A percentile compares a stretch with the other conserved stretches of the same genome.
These are phyloP conservation scores for Agrilus mali DNA, from an alignment of 2,888 invertebrate species.

Conservation along the genomic window DNA sequence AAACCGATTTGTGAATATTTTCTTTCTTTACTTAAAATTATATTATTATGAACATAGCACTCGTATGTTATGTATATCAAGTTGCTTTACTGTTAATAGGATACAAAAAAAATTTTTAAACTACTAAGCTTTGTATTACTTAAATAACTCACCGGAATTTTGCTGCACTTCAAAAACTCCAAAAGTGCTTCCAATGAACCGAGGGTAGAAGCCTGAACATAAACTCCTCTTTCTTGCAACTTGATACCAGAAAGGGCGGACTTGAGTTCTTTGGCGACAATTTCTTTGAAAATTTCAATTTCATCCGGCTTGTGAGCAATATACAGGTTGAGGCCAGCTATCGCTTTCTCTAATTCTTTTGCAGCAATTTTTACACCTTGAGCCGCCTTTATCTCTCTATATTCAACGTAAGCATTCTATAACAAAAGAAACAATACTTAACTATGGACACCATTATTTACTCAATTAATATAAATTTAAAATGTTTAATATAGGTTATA, in stretches of 20 bases:
- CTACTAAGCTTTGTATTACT: background rate
- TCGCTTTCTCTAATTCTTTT: constrained; percentile 94
- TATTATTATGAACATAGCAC: too few species aligned
- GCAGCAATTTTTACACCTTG: constrained; percentile 98
- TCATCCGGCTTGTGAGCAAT: constrained; percentile 92
- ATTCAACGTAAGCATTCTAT: constrained; percentile 83
- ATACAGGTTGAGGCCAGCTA: constrained; percentile 87
- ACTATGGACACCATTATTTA: too few species aligned
- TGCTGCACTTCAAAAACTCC: constrained; percentile 81
- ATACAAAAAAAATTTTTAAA: background rate
- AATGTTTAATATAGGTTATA: background rate
- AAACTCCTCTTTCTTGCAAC: constrained; percentile 84
- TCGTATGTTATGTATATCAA: background rate
- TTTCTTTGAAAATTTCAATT: constrained; percentile 72
- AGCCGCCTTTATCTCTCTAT: constrained; percentile 89
- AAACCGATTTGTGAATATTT: too few species aligned
- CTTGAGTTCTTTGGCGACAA: constrained; percentile 76
- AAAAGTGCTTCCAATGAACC: constrained; percentile 95
- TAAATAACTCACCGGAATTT: constrained; percentile 72
- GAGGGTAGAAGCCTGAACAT: constrained; percentile 99
- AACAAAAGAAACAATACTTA: constrained; percentile 15
- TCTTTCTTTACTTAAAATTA: too few species aligned
- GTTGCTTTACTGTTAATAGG: too few species aligned
- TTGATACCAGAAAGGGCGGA: constrained; percentile 88
- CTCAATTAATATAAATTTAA: background rate